Evolutionary conservation across 2,797 vertebrate genomes (phyloP), one percentile per base, ranked within the genome.

Genomic region (Cirrhinus molitorella): DNA sequence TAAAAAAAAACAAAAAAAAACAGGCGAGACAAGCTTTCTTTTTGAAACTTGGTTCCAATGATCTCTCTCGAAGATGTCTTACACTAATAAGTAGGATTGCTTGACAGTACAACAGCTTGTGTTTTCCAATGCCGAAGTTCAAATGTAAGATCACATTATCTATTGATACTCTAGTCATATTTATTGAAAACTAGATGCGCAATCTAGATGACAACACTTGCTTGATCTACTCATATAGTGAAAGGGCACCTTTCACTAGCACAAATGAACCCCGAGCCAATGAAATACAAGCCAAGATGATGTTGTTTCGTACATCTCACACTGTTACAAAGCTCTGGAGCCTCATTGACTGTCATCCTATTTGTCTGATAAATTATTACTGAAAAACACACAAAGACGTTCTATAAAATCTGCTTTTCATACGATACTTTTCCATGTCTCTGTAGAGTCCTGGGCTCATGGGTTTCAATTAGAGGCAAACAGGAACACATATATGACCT

Each of bases 1-100:
- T 80, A 4, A 59, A 80, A n/a, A n/a, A n/a, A n/a, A n/a, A n/a
- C n/a, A n/a, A n/a, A n/a, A n/a, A n/a, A n/a, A 83, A 83, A 79
- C 77, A 82, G 83, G 72, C 70, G 12, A 65, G 70, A 71, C 34
- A 28, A 71, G 65, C 66, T 72, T 49, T 53, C 51, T 68, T 86
- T n/a, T 79, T 77, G 31, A 83, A 70, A 70, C 37, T 61, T 34
- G 23, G 40, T 47, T 55, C 14, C 51, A 71, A 77, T 59, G 51
- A 68, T 83, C 74, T 76, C 37, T 67, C 17, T 31, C 1, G 10
- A 49, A 77, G 70, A 68, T 21, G 25, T 49, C 21, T 70, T 78
- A 5, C 16, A 25, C 53, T 61, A 71, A 83, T 71, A 77, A 59
- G 81, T 21, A 78, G 31, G 51, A 78, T n/a, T 68, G 37, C 23